These are phyloP conservation scores for Pongo pygmaeus DNA, from an alignment of 2,113 vertebrate genomes.

Conservation along the genomic window DNA sequence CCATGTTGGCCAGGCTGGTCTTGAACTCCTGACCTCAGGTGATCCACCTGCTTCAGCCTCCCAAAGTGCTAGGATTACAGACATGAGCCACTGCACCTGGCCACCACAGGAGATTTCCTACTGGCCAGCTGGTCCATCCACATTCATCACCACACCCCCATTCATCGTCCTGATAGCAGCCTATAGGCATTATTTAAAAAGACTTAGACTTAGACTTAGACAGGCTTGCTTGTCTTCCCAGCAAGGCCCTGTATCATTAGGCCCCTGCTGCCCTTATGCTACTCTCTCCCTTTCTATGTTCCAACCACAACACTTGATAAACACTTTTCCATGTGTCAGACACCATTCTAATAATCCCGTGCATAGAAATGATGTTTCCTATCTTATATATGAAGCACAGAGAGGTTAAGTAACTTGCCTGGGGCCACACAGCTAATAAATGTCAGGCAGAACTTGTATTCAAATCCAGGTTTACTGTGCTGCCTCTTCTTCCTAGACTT, in stretches of 20 bases:
- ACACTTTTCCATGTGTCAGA: background rate
- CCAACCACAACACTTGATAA: background rate
- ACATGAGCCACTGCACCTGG: no score
- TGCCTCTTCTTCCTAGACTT: background rate
- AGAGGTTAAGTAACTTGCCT: background rate
- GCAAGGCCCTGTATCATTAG: background rate
- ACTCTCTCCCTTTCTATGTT: background rate
- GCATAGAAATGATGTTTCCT: background rate
- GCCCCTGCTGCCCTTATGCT: background rate
- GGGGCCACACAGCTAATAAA: background rate
- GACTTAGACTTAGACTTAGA: background rate
- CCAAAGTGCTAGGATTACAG: no score
- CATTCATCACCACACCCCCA: background rate
- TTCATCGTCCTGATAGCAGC: background rate
- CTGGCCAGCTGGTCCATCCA: accelerated
- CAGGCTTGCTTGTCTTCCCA: background rate
- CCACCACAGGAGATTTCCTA: background rate
- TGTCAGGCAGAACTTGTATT: background rate
- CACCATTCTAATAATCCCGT: background rate
- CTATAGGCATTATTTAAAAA: background rate
- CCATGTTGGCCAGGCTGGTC: no score
- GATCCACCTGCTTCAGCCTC: no score
- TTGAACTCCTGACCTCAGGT: no score
- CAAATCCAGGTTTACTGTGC: background rate
- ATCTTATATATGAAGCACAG: background rate